A percentile compares a stretch with the other conserved stretches of the same genome.
phyloP scores from a whole-genome alignment of 2,113 vertebrate genomes.

The Puma concolor region DNA sequence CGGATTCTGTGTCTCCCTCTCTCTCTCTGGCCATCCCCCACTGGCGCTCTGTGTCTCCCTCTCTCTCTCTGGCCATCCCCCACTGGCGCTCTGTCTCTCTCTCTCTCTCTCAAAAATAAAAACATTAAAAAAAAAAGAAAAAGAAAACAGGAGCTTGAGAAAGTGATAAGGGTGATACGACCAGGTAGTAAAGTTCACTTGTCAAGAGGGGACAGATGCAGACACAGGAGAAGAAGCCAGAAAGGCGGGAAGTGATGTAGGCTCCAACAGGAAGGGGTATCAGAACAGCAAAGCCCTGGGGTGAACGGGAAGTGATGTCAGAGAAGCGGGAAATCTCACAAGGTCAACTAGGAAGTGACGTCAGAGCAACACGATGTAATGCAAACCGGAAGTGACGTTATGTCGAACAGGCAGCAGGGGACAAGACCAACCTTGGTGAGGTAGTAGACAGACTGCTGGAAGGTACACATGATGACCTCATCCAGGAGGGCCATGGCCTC shows the following conservation, averaged over 20 bases:
- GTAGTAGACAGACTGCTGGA: slow-evolving; percentile 96
- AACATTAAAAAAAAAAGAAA: no score
- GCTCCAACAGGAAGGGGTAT: not conserved
- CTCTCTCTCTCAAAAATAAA: no score
- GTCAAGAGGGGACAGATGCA: not conserved
- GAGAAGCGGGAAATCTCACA: not conserved
- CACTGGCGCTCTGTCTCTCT: no score
- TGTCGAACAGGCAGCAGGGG: not conserved
- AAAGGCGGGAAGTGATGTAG: slow-evolving; percentile 24
- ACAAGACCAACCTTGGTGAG: slow-evolving; percentile 91
- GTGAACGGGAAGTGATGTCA: not conserved
- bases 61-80: no score
- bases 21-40: no score
- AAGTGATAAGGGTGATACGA: not conserved
- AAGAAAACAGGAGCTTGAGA: not conserved
- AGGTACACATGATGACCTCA: slow-evolving; percentile 97
- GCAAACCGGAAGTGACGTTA: not conserved
- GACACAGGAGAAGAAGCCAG: slow-evolving; percentile 15
- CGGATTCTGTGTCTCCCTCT: no score
- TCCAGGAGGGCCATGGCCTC: slow-evolving; percentile 95
- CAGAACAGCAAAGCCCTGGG: not conserved
- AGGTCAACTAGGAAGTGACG: not conserved
- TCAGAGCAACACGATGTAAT: not conserved
- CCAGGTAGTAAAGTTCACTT: not conserved
- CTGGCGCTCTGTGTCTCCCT: no score